These are phyloP conservation scores for Chionoecetes opilio DNA, from an alignment of 1,140 invertebrate genomes.

Conservation along the genomic window DNA sequence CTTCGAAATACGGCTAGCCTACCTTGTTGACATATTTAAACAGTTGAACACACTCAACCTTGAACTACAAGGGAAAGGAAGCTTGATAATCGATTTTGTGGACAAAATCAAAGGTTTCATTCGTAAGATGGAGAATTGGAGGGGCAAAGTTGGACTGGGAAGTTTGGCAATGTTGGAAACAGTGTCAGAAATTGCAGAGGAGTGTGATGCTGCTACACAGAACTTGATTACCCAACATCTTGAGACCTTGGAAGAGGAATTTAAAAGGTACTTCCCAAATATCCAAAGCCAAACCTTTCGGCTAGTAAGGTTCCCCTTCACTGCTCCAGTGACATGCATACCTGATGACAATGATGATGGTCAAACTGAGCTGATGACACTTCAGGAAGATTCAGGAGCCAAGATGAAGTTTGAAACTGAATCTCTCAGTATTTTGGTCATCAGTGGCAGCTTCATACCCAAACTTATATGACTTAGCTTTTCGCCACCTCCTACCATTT, in stretches of 20 bases:
- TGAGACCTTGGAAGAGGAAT: no score
- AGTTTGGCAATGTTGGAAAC: slow-evolving; percentile 60
- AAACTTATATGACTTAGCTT: slow-evolving; percentile 40
- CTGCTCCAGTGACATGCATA: no score
- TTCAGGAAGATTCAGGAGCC: no score
- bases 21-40: slow-evolving; percentile 65
- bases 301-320: no score
- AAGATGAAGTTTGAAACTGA: no score
- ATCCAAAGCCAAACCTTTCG: no score
- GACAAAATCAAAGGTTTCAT: slow-evolving; percentile 44
- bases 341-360: slow-evolving; percentile 50
- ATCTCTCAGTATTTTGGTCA: slow-evolving; percentile 61
- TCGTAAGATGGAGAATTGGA: slow-evolving; percentile 59
- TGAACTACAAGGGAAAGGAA: slow-evolving; percentile 62
- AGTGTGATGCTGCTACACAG: slow-evolving; percentile 50
- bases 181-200: slow-evolving; percentile 57
- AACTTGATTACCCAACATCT: slow-evolving; percentile 51
- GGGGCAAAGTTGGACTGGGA: slow-evolving; percentile 54
- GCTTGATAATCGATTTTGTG: no score
- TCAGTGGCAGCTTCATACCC: slow-evolving; percentile 62
- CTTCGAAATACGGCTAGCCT: no score
- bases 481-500: slow-evolving; percentile 56
- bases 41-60: slow-evolving; percentile 63
- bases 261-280: no score
- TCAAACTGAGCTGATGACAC: no score